These are phyloP conservation scores for Tenthredo mesomela DNA, from an alignment of 2,888 invertebrate genomes.

Conservation along the genomic window DNA sequence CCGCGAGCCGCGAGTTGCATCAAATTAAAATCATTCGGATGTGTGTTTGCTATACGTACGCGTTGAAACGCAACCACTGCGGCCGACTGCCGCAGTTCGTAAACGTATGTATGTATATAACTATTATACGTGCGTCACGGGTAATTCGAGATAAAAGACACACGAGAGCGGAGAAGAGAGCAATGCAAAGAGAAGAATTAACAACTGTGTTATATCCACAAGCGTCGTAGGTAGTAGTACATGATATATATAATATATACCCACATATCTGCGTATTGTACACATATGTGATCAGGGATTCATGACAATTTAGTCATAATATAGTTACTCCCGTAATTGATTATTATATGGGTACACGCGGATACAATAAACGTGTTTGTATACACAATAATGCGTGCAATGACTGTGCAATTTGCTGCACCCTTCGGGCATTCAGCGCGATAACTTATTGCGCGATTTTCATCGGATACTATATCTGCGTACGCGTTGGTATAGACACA, in stretches of 20 bases:
- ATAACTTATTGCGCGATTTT: not conserved
- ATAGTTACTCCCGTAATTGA: too few species aligned
- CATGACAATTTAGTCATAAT: not conserved
- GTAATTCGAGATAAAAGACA: slow-evolving; percentile 17
- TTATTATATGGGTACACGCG: not conserved
- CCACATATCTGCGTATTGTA: not conserved
- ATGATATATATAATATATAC: not conserved
- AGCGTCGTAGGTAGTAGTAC: not conserved
- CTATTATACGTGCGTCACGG: slow-evolving; percentile 22
- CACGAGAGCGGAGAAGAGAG: not conserved
- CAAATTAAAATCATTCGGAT: slow-evolving; percentile 11
- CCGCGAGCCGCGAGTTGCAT: not conserved
- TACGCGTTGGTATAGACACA: not conserved
- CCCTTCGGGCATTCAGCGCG: not conserved
- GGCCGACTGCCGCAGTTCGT: not conserved
- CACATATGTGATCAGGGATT: not conserved
- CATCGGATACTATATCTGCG: not conserved
- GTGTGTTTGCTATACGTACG: not conserved
- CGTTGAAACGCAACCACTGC: slow-evolving; percentile 26
- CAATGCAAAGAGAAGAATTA: not conserved
- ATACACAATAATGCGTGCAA: not conserved
- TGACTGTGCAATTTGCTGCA: not conserved
- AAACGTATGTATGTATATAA: not conserved
- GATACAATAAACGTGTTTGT: not conserved
- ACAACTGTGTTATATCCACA: not conserved